Evolutionary conservation across 2,113 vertebrate species (phyloP), one percentile per base, ranked within the genome.

Genomic region (Sigmodon hispidus): DNA sequence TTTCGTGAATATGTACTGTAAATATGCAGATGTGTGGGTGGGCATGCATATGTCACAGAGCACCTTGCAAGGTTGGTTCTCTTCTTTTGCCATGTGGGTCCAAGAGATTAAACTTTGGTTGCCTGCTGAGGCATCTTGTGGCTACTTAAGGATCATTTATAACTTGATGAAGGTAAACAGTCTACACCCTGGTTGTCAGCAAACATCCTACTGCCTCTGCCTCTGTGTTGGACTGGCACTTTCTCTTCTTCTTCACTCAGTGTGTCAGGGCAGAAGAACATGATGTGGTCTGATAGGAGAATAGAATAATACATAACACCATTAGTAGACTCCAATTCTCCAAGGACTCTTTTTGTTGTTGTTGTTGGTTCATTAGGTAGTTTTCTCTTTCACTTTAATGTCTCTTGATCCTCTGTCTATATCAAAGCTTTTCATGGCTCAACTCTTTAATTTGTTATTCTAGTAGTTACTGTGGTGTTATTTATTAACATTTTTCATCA

Each of bases 391-490:
- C 86, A 63, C 48, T 95, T 94, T 95, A 97, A 94, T 96, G 92
- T 97, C 90, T 95, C 96, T 94, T 95, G 91, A 97, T 97, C 96
- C 96, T 93, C 55, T 89, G 96, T 93, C 90, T 87, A n/a, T 96
- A 57, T 31, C 59, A 90, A 96, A 96, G 89, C 92, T 96, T 96
- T 96, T 61, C 43, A 80, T 95, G 90, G 92, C 90, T 96, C 77
- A 95, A 83, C 34, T 91, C 92, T 97, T 97, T 96, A 97, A 98
- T 97, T 97, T 97, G 70, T 95, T 97, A 93, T 97, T 97, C 97
- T 69, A 96, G 90, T 96, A 96, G 96, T 96, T 95, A 96, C 96
- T 97, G 69, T 95, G 96, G 76, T 86, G 67, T 84, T 96, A 90
- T 96, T 96, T 97, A 89, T 96, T 95, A 94, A 87, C 84, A 26